Evolutionary conservation across 2,113 vertebrate species (phyloP), one percentile per base, ranked within the genome.

Genomic region (Siniperca knerii): DNA sequence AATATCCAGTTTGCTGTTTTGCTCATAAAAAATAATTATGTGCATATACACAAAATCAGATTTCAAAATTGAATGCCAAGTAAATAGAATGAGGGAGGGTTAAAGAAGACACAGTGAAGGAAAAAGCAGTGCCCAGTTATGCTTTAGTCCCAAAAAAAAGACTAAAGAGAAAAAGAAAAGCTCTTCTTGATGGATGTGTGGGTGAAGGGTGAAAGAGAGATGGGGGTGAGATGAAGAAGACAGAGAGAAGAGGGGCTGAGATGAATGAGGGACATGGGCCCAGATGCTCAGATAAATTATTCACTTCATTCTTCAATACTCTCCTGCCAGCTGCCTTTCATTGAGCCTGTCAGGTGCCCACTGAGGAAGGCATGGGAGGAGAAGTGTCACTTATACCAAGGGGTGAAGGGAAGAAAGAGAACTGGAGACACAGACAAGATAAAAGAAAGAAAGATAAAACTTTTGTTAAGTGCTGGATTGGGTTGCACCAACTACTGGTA

Each of bases 281-380:
- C 93, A 95, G 93, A 90, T 94, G 94, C 93, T 94, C 79, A 83
- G 83, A 95, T 94, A 82, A 94, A 95, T 94, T 89, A 95, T 94
- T 94, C 88, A 94, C 90, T 77, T 84, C 72, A 69, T 89, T 93
- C 89, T 94, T 90, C 90, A 89, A 72, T 55, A 48, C 81, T 68
- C 77, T 79, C 68, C 78, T 79, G 77, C 84, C 84, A 90, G 90
- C 83, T 90, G 85, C 78, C 78, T 90, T 77, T 90, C 89, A 91
- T 60, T 75, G 67, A 67, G 84, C 69, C 77, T 89, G 86, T 90
- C 90, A 93, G 90, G 66, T 83, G 90, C 72, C 80, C 62, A 61
- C 67, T 46, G 35, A 86, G 80, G 85, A 84, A 66, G 65, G 66
- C 37, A 72, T 29, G 60, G 42, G 84, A 78, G 87, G 69, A 73